These are phyloP conservation scores for Pelosia muscerda DNA, from an alignment of 2,888 invertebrate species.

Conservation along the genomic window DNA sequence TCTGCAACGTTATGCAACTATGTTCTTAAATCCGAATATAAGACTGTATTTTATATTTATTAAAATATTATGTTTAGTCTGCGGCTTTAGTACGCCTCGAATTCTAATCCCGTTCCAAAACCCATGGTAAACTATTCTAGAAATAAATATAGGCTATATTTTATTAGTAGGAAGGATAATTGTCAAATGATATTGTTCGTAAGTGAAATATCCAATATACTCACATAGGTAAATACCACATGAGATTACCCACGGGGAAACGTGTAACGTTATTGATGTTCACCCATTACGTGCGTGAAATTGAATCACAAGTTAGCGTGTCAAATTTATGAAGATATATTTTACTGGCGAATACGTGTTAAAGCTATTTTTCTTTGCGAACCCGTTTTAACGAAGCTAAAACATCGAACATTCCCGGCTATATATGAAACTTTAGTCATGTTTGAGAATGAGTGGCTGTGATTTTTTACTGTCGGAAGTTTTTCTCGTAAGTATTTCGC, in stretches of 20 bases:
- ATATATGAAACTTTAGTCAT: neutral
- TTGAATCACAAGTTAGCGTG: conserved; percentile 55
- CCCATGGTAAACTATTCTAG: no score
- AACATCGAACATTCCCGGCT: neutral
- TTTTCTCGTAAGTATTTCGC: neutral
- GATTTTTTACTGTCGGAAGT: neutral
- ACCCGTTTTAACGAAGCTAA: conserved; percentile 1
- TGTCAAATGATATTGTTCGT: conserved; percentile 1
- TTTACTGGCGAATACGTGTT: conserved; percentile 22
- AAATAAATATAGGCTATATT: no score
- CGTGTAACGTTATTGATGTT: conserved; percentile 55
- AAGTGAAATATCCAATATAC: conserved; percentile 25
- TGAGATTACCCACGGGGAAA: conserved; percentile 50
- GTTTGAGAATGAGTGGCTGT: neutral
- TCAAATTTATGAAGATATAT: conserved; percentile 38
- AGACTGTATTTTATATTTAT: no score
- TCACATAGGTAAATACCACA: conserved; percentile 29
- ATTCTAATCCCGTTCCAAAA: no score
- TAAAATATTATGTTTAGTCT: no score
- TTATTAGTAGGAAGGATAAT: neutral
- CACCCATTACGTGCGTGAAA: conserved; percentile 58
- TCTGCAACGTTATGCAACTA: neutral
- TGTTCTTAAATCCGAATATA: no score
- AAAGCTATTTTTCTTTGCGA: conserved; percentile 13
- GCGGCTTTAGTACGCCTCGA: no score